A percentile compares a stretch with the other conserved stretches of the same genome.
These are phyloP conservation scores for Rhamphomyia laevipes DNA, from an alignment of 2,888 invertebrate genomes.

Conservation along the genomic window DNA sequence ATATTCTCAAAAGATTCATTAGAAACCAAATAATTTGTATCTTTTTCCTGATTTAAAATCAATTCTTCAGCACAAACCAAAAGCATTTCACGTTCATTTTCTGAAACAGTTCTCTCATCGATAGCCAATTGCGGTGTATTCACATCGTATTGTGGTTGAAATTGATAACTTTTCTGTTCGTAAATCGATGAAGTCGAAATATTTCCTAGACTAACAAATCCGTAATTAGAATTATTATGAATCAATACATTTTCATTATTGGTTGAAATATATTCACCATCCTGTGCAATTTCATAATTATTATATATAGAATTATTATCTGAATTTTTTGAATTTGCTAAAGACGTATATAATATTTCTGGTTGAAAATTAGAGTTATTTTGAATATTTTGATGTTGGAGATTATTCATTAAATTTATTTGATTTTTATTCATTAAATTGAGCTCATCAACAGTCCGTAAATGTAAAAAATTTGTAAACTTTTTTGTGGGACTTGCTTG, in stretches of 20 bases:
- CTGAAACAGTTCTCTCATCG: slow-evolving; percentile 16
- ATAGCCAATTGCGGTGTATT: slow-evolving; percentile 24
- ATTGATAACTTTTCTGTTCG: slow-evolving; percentile 11
- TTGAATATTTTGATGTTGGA: slow-evolving; percentile 19
- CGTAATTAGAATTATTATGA: slow-evolving; percentile 1
- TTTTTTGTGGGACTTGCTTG: slow-evolving; percentile 20
- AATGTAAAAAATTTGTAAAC: slow-evolving; percentile 27
- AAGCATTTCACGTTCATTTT: slow-evolving; percentile 17
- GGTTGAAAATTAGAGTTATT: not conserved
- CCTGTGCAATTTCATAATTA: slow-evolving; percentile 12
- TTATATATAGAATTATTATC: slow-evolving; percentile 13
- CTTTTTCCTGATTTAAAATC: slow-evolving; percentile 13
- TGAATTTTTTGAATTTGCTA: slow-evolving; percentile 18
- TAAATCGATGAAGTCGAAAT: slow-evolving; percentile 9
- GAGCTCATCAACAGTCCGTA: slow-evolving; percentile 35
- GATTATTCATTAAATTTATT: slow-evolving; percentile 31
- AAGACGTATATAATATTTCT: slow-evolving; percentile 12
- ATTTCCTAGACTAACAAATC: slow-evolving; percentile 14
- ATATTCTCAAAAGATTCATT: no score
- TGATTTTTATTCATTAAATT: slow-evolving; percentile 36
- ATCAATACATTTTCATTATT: not conserved
- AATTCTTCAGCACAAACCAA: slow-evolving; percentile 20
- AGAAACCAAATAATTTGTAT: not conserved
- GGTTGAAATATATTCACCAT: slow-evolving; percentile 8
- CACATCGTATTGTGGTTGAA: slow-evolving; percentile 18